Evolutionary conservation across 2,888 invertebrate species (phyloP), one percentile per base, ranked within the genome.

Genomic region (Limulus polyphemus): DNA sequence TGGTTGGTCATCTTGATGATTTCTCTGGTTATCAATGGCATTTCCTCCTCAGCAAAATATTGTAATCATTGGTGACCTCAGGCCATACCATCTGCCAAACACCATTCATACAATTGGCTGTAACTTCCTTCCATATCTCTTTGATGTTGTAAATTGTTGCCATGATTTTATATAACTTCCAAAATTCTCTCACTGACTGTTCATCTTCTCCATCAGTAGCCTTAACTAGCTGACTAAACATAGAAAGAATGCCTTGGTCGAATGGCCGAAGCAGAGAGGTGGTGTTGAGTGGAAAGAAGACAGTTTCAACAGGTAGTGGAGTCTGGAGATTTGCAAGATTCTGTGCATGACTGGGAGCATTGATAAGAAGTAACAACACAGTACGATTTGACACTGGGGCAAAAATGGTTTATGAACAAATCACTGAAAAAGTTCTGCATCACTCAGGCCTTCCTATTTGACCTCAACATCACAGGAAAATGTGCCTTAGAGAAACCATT

Each of bases 71-170:
- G 10, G 50, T 46, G 58, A 13, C 55, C 11, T 49, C 49, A n/a
- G n/a, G n/a, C n/a, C n/a, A n/a, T n/a, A n/a, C n/a, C 13, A 55
- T 48, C 13, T 47, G 11, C 62, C 62, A 62, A 13, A 50, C 4
- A 10, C 10, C 16, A 52, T 62, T 58, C 62, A 58, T 58, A 10
- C 32, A 58, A 2, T 49, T 32, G 47, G 50, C 16, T 1, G 11
- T 17, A 5, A 62, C 49, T 51, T 65, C 61, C 5, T 60, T 54
- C 62, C 61, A 64, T 49, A 65, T 58, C 17, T 55, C 61, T 9
- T 49, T 47, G 16, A 69, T 69, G 60, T 59, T 62, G 11, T 58
- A 47, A 16, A 70, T 59, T 10, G 64, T 55, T 17, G n/a, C n/a
- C n/a, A n/a, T n/a, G n/a, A n/a, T n/a, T n/a, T n/a, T n/a, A n/a